A percentile compares a stretch with the other conserved stretches of the same genome.
Evolutionary conservation across 2,888 invertebrate species (phyloP).

Genomic region (Actias luna): DNA sequence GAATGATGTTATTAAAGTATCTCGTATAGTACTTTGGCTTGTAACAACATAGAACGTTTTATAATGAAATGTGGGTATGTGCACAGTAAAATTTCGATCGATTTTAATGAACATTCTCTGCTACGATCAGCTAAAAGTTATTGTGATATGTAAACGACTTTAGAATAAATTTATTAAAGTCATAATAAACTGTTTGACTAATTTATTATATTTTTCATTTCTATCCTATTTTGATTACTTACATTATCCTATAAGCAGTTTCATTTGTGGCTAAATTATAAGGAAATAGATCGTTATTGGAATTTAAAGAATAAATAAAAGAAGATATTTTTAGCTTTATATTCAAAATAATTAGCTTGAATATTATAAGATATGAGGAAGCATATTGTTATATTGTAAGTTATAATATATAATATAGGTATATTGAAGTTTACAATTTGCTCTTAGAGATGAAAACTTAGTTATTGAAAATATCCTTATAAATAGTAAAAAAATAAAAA

Average conservation of each 20-base stretch:
- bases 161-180: conserved; percentile 48
- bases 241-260: not conserved
- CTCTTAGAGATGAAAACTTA: too few relatives aligned
- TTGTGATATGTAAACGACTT: conserved; percentile 58
- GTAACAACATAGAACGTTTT: not conserved
- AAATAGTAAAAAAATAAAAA: too few relatives aligned
- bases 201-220: conserved; percentile 24
- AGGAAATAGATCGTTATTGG: too few relatives aligned
- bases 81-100: conserved; percentile 33
- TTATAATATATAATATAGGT: too few relatives aligned
- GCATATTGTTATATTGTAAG: too few relatives aligned
- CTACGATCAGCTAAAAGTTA: conserved; percentile 56
- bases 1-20: conserved; percentile 2
- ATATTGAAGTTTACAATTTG: too few relatives aligned
- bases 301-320: too few relatives aligned
- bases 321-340: too few relatives aligned
- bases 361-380: too few relatives aligned
- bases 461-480: too few relatives aligned
- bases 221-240: not conserved
- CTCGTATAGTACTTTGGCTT: not conserved
- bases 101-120: conserved; percentile 34
- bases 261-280: not conserved
- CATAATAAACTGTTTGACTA: conserved; percentile 60
- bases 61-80: not conserved
- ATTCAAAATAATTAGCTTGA: too few relatives aligned